A percentile compares a stretch with the other conserved stretches of the same genome.
Evolutionary conservation across 1,140 invertebrate species (phyloP).

Genomic region (Bombus sylvicola): DNA sequence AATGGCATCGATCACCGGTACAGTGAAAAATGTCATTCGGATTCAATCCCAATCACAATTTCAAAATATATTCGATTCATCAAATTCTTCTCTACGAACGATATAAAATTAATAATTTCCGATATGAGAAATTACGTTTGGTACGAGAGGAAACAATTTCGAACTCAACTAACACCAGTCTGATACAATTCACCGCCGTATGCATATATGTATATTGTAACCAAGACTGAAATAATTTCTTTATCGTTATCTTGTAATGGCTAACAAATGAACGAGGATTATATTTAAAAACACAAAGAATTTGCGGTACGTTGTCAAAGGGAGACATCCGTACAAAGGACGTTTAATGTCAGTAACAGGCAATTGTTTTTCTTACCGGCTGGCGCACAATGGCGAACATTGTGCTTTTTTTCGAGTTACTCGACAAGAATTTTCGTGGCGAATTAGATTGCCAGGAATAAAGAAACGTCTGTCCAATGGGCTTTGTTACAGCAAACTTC

Average conservation of each 20-base stretch:
- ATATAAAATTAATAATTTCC: not conserved
- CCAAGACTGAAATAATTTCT: not conserved
- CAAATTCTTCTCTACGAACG: not conserved
- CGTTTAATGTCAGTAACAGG: not conserved
- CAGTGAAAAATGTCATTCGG: not conserved
- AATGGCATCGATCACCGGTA: not conserved
- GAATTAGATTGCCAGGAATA: slow-evolving; percentile 35
- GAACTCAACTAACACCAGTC: too few relatives aligned
- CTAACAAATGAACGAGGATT: not conserved
- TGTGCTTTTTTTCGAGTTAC: not conserved
- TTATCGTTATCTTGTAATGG: not conserved
- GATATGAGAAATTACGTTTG: too few relatives aligned
- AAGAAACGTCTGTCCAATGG: slow-evolving; percentile 19
- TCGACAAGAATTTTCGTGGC: not conserved
- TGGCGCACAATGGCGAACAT: not conserved
- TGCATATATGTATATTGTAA: too few relatives aligned
- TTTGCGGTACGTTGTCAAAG: not conserved
- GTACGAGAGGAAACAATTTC: too few relatives aligned
- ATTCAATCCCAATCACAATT: too few relatives aligned
- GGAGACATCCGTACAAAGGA: not conserved
- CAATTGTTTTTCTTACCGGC: not conserved
- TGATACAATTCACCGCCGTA: too few relatives aligned
- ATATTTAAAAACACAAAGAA: not conserved
- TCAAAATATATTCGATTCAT: not conserved
- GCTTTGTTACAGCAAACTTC: slow-evolving; percentile 29